Evolutionary conservation across 2,797 vertebrate genomes (phyloP).

Genomic region (Petrocephalus schoutedeni): DNA sequence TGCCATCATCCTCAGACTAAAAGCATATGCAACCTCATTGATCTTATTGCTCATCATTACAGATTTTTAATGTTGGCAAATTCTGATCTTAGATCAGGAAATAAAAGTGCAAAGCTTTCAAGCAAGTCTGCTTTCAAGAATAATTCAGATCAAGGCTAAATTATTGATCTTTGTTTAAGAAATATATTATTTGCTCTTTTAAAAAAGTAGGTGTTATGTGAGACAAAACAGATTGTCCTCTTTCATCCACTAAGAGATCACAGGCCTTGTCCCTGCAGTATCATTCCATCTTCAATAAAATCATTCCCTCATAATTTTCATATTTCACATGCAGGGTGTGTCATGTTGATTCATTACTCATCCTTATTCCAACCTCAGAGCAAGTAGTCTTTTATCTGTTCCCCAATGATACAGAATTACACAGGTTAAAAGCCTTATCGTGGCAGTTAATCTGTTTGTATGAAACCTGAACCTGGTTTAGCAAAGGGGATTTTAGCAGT

Average conservation of each 20-base stretch:
- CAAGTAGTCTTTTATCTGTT: conserved; percentile 8
- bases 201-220: background rate
- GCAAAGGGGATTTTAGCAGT: conserved; percentile 17
- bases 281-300: conserved; percentile 1
- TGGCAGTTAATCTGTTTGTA: conserved; percentile 20
- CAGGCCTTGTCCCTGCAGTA: background rate
- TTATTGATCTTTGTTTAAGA: conserved; percentile 2
- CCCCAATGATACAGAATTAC: background rate
- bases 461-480: conserved; percentile 21
- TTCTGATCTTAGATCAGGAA: background rate
- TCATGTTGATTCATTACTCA: conserved; percentile 11
- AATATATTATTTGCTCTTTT: background rate
- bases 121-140: background rate
- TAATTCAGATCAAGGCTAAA: background rate
- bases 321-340: background rate
- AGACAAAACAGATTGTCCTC: conserved; percentile 1
- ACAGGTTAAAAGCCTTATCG: background rate
- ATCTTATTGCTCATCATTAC: background rate
- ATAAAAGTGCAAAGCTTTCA: background rate
- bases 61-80: background rate
- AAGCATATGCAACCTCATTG: background rate
- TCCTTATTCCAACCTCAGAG: background rate
- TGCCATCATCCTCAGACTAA: background rate
- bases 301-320: background rate
- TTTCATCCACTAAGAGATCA: background rate